phyloP scores from a whole-genome alignment of 2,113 vertebrate genomes.

The Mesitornis unicolor region DNA sequence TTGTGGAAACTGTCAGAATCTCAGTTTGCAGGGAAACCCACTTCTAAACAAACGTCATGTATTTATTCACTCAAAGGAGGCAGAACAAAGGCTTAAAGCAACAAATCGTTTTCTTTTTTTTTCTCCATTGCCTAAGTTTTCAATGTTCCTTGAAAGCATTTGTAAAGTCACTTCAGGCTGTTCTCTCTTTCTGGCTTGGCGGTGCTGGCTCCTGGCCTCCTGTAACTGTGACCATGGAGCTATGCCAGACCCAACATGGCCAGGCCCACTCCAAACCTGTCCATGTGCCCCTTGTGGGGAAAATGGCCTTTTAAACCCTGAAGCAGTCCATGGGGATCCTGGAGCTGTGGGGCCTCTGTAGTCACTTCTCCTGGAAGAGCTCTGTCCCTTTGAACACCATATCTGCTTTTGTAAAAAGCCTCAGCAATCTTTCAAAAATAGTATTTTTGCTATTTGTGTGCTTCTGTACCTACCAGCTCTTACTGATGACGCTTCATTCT shows the following conservation, averaged over 20 bases:
- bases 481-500: background rate
- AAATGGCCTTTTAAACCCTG: background rate
- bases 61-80: background rate
- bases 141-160: background rate
- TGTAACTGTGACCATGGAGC: background rate
- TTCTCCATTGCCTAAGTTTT: background rate
- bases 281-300: accelerated
- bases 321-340: background rate
- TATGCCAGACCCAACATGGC: background rate
- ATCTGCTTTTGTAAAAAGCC: background rate
- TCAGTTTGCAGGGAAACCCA: background rate
- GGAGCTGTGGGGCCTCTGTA: background rate
- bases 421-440: background rate
- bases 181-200: background rate
- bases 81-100: constrained; percentile 18
- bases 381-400: background rate
- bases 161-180: background rate
- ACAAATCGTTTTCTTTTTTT: background rate
- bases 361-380: background rate
- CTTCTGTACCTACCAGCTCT: background rate
- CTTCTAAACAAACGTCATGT: background rate
- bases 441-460: background rate
- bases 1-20: background rate
- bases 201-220: background rate
- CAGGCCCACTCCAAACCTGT: background rate